Evolutionary conservation across 2,113 vertebrate species (phyloP).

Genomic region (Carassius gibelio): DNA sequence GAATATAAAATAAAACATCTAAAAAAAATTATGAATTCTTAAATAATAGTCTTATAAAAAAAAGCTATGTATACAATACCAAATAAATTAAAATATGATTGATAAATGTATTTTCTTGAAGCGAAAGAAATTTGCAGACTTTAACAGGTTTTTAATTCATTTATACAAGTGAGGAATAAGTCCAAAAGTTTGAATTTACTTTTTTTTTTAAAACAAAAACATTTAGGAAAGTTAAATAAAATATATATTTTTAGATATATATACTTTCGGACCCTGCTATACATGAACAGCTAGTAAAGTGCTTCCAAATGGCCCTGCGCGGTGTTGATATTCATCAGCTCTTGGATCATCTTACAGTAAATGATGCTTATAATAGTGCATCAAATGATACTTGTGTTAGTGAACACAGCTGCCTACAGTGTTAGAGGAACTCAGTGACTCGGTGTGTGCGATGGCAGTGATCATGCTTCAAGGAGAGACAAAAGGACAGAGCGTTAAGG

Average conservation of each 20-base stretch:
- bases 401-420: constrained; percentile 50
- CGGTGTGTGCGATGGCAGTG: constrained; percentile 42
- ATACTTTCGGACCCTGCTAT: not conserved
- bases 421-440: constrained; percentile 23
- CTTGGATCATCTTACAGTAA: constrained; percentile 13
- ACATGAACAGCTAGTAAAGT: not conserved
- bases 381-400: constrained; percentile 36
- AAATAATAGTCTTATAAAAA: no score
- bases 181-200: no score
- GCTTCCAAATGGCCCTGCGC: not conserved
- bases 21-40: no score
- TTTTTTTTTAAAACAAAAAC: not conserved
- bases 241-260: no score
- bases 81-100: not conserved
- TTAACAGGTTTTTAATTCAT: not conserved
- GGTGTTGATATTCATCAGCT: constrained; percentile 8
- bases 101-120: not conserved
- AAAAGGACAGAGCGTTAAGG: constrained; percentile 29
- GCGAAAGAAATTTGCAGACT: not conserved
- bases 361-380: constrained; percentile 35
- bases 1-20: no score
- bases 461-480: constrained; percentile 42
- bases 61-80: not conserved
- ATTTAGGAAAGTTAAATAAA: not conserved
- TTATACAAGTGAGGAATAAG: no score